Evolutionary conservation across 2,113 vertebrate species (phyloP), one percentile per base, ranked within the genome.

Genomic region (Prolemur simus): DNA sequence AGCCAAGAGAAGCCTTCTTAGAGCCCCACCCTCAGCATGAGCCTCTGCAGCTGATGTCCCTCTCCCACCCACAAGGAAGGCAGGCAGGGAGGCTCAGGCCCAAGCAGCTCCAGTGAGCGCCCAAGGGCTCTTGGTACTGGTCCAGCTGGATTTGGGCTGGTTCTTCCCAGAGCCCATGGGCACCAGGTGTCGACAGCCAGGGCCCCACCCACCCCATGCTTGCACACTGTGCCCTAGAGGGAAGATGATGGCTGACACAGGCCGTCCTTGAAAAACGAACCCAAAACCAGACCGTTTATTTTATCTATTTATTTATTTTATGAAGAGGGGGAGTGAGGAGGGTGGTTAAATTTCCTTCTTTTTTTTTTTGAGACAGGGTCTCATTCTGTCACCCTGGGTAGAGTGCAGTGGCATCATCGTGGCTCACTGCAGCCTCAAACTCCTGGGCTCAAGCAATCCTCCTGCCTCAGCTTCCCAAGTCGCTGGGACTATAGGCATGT

Each of bases 61-160:
- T 91, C 77, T 89, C 47, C 69, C 13, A 23, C 3, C 63, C 89
- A 39, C 13, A 5, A 77, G 85, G 78, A 63, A 66, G 71, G 27
- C n/a, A 32, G 69, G 17, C 82, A 66, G 49, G 15, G 42, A 69
- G n/a, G n/a, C 34, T 90, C 93, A 94, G 71, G 87, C 74, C 54
- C 80, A 47, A 56, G 89, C 78, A 87, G 86, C 82, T 77, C 66
- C 77, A 56, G 6, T 3, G 85, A 56, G 6, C 3, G 88, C 89
- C 93, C 78, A 42, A 47, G 32, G 89, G 86, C 39, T 94, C 77
- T 97, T 93, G 87, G 54, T 78, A 81, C 13, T 77, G 23, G 27
- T 74, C 78, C 89, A 97, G 80, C 34, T 83, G 49, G 74, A 95
- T 73, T n/a, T 68, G 42, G 83, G 45, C 20, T 82, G 85, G 39